Evolutionary conservation across 2,797 vertebrate species (phyloP), one percentile per base, ranked within the genome.

Genomic region (Ctenochaetus hawaiiensis): DNA sequence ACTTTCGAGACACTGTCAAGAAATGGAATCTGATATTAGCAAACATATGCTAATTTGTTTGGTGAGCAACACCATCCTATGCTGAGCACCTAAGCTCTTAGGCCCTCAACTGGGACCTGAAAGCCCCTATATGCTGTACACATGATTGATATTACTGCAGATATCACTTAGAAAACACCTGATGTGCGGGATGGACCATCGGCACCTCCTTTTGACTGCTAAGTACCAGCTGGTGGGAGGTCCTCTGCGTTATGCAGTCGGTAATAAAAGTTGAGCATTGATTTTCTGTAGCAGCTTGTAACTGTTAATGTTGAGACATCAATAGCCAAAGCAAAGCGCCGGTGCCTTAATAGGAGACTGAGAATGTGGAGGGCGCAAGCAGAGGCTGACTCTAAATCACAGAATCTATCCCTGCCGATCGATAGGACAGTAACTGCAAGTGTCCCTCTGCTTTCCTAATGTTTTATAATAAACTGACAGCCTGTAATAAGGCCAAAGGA

Each of bases 251-350:
- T 94, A 96, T 95, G 95, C 95, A 95, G 95, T 84, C 93, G 86
- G 96, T 97, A 96, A 98, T 96, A 97, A 98, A 98, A 97, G 97
- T 97, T 96, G 53, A 81, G 93, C 96, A 99, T 99, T 97, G 98
- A 99, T 99, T 99, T 98, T 95, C 96, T 96, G 97, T 96, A 96
- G 97, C 96, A 93, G 96, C 96, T 98, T 98, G 97, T 98, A 99
- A 98, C 97, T 97, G 96, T 98, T 98, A 98, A 96, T 98, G 97
- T 97, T 97, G 97, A 98, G 97, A 97, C 97, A 98, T 98, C 97
- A 98, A 98, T 98, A 97, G 97, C 95, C 95, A 90, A 97, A 98
- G 96, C 96, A 97, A 97, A 98, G 97, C 96, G 94, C 96, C 91
- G 94, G 96, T 95, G 96, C 95, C 97, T 97, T 98, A 97, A 97